These are phyloP conservation scores for Garrulus glandarius DNA, from an alignment of 2,797 vertebrate genomes.

Conservation along the genomic window DNA sequence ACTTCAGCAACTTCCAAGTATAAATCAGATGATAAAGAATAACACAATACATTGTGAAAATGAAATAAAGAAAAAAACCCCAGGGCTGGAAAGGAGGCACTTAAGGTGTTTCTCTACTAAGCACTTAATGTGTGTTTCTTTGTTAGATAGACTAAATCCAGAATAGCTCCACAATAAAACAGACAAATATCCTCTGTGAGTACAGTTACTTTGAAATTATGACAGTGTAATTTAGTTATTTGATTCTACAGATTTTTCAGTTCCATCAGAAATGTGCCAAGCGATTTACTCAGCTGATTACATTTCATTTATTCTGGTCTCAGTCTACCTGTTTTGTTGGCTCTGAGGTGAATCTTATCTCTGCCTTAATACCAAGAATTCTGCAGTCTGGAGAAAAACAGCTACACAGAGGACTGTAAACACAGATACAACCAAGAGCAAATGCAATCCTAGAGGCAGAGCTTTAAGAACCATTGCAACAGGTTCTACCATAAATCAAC, in stretches of 20 bases:
- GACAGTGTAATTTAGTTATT: not conserved
- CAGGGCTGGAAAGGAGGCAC: not conserved
- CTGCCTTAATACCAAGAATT: not conserved
- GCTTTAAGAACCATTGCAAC: not conserved
- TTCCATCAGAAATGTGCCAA: not conserved
- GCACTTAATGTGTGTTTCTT: not conserved
- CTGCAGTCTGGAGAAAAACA: not conserved
- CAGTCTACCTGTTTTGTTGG: not conserved
- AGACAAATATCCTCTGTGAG: not conserved
- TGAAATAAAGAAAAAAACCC: not conserved
- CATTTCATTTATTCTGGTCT: not conserved
- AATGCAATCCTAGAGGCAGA: not conserved
- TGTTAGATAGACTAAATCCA: not conserved
- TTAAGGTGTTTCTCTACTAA: not conserved
- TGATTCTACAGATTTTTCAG: not conserved
- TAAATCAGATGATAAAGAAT: not conserved
- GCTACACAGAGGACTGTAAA: not conserved
- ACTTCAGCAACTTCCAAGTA: not conserved
- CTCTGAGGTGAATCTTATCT: not conserved
- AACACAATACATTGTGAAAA: not conserved
- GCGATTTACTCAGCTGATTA: not conserved
- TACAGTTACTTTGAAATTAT: not conserved
- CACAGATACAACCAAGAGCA: not conserved
- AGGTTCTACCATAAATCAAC: not conserved
- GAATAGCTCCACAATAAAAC: not conserved